These are phyloP conservation scores for Sebastes diploproa DNA, from an alignment of 2,797 vertebrate genomes.

Conservation along the genomic window DNA sequence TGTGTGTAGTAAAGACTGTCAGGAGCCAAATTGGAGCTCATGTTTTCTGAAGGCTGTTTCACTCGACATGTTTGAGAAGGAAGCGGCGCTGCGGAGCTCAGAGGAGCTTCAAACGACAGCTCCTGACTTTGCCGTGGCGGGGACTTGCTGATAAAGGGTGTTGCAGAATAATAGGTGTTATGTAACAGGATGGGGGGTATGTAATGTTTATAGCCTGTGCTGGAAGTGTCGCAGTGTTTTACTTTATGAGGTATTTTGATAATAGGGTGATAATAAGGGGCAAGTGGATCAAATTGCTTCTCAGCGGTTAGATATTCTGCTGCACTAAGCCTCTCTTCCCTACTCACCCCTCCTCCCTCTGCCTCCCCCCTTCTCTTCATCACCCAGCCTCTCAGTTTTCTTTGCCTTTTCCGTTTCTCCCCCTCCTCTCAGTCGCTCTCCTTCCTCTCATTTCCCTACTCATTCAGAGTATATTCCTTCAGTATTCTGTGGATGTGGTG, in stretches of 20 bases:
- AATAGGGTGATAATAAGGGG: constrained; percentile 55
- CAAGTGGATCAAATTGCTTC: constrained; percentile 49
- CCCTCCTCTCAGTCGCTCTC: background rate
- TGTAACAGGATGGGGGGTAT: constrained; percentile 46
- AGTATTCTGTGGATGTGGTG: background rate
- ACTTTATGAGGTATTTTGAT: constrained; percentile 53
- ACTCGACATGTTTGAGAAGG: constrained; percentile 30
- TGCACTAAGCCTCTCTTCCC: constrained; percentile 25
- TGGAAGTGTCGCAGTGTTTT: constrained; percentile 49
- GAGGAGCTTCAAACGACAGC: constrained; percentile 25
- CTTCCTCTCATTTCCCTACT: constrained; percentile 17
- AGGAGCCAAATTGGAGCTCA: constrained; percentile 24
- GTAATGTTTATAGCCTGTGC: constrained; percentile 52
- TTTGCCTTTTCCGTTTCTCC: background rate
- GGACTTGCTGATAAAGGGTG: constrained; percentile 32
- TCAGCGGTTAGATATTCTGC: constrained; percentile 35
- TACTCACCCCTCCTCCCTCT: background rate
- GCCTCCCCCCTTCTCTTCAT: background rate
- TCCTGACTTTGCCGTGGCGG: background rate
- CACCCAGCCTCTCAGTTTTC: constrained; percentile 8
- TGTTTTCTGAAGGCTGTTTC: constrained; percentile 28
- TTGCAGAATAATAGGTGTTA: constrained; percentile 41
- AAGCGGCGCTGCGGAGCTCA: constrained; percentile 20
- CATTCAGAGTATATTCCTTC: constrained; percentile 29
- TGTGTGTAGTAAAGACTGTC: background rate